Base-by-base conservation (phyloP, 2,888 invertebrate species). In the Ecdyonurus torrentis region DNA sequence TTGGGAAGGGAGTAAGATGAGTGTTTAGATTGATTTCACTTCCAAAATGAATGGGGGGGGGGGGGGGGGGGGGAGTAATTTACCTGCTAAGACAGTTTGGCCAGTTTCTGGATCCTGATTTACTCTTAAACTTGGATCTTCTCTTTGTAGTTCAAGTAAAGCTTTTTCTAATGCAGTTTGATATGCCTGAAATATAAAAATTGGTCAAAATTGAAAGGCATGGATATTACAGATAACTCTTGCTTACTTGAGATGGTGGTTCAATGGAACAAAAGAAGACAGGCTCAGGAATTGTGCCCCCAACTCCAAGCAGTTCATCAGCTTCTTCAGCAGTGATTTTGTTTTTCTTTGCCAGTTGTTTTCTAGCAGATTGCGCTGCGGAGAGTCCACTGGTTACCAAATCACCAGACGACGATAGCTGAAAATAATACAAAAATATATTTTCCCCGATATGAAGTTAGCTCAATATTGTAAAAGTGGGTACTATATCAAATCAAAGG, bases 261-360 rank as follows among this genome's bases (percentile, higher is more conserved):
- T 99, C 98, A 66, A 99, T 87, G 1, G 93, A 89, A 74, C 98
- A 97, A 72, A 96, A 90, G 77, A 96, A 98, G 0, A 99, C 99
- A 0, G 99, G 95, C 71, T 93, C 90, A 0, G 96, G 96, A 64
- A 94, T 77, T 58, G 81, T 80, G 0, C 89, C 81, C 1, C 87
- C 86, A 68, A 76, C 67, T 5, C 75, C 74, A 63, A 79, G 75
- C 52, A 77, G 66, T 52, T 68, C 72, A 2, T 76, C 73, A 0
- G 74, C 71, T 20, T 75, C 70, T 52, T 73, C 70, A 2, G 69
- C 64, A 2, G 62, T 66, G 3, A 70, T 65, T 1, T 70, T 62
- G 69, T 65, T 15, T 2, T 68, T 62, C 52, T 75, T 74, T 19
- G 71, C 65, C 63, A 80, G 70, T 37, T 70, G 76, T 20, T 78